Evolutionary conservation across 2,888 invertebrate species (phyloP).

Genomic region (Lumbricus terrestris): DNA sequence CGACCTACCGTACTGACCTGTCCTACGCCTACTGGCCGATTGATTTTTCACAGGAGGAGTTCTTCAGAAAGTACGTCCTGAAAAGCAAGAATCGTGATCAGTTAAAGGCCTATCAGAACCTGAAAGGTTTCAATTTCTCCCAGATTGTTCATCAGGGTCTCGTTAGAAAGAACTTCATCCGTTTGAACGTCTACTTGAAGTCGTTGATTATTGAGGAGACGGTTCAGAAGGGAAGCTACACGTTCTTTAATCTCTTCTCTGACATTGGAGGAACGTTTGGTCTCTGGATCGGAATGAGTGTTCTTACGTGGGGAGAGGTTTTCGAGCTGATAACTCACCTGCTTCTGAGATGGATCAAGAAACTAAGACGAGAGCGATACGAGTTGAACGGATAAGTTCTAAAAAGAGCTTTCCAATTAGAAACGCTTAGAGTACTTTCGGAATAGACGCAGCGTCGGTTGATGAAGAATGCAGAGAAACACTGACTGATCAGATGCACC

Average conservation of each 20-base stretch:
- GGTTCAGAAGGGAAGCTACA: slow-evolving; percentile 27
- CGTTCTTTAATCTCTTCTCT: slow-evolving; percentile 25
- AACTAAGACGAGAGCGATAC: not conserved
- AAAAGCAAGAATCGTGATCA: not conserved
- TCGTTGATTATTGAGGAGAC: slow-evolving; percentile 22
- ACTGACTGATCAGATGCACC: not conserved
- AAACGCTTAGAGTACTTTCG: not conserved
- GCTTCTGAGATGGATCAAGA: slow-evolving; percentile 17
- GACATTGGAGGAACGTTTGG: slow-evolving; percentile 32
- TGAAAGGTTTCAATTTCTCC: slow-evolving; percentile 12
- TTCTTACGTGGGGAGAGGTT: slow-evolving; percentile 31
- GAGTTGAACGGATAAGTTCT: not conserved
- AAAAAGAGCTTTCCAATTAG: not conserved
- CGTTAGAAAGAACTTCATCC: slow-evolving; percentile 28
- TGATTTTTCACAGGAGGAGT: slow-evolving; percentile 21
- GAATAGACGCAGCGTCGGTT: not conserved
- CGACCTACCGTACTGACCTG: slow-evolving; percentile 20
- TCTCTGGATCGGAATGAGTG: slow-evolving; percentile 30
- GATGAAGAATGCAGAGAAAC: not conserved
- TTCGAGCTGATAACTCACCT: slow-evolving; percentile 16
- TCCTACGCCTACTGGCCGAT: slow-evolving; percentile 31
- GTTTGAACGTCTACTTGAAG: slow-evolving; percentile 29
- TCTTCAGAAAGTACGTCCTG: slow-evolving; percentile 25
- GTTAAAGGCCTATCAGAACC: slow-evolving; percentile 25
- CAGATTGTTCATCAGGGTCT: slow-evolving; percentile 23